These are phyloP conservation scores for Ypsolopha scabrella DNA, from an alignment of 2,888 invertebrate species.

Conservation along the genomic window DNA sequence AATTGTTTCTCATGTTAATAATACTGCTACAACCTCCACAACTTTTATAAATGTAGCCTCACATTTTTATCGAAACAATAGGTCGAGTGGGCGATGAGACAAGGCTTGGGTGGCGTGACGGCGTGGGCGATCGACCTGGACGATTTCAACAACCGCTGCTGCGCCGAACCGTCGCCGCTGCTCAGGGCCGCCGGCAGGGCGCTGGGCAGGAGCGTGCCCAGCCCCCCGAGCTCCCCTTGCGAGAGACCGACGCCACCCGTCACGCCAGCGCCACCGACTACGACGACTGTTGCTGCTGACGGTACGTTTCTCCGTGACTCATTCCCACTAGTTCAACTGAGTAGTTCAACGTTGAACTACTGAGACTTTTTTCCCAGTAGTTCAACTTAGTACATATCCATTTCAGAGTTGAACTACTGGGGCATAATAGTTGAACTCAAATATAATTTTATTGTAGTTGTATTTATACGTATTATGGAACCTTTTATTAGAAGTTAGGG, in stretches of 20 bases:
- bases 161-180: conserved; percentile 82
- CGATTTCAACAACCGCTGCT: conserved; percentile 88
- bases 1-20: too few relatives aligned
- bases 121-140: conserved; percentile 92
- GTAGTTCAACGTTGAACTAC: too few relatives aligned
- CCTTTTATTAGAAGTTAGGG: too few relatives aligned
- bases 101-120: conserved; percentile 83
- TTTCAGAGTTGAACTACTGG: too few relatives aligned
- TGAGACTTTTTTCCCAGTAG: too few relatives aligned
- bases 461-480: too few relatives aligned
- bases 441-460: too few relatives aligned
- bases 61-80: conserved; percentile 19
- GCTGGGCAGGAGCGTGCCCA: conserved; percentile 70
- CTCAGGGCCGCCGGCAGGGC: conserved; percentile 83
- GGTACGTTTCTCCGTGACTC: conserved; percentile 32
- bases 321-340: too few relatives aligned
- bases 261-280: conserved; percentile 81
- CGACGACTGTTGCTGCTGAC: conserved; percentile 71
- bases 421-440: too few relatives aligned
- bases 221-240: conserved; percentile 70
- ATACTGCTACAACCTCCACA: too few relatives aligned
- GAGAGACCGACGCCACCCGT: conserved; percentile 77
- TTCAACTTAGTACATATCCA: too few relatives aligned
- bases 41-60: too few relatives aligned
- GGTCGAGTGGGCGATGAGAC: conserved; percentile 78